Evolutionary conservation across 2,113 vertebrate genomes (phyloP).

Genomic region (Caretta caretta): DNA sequence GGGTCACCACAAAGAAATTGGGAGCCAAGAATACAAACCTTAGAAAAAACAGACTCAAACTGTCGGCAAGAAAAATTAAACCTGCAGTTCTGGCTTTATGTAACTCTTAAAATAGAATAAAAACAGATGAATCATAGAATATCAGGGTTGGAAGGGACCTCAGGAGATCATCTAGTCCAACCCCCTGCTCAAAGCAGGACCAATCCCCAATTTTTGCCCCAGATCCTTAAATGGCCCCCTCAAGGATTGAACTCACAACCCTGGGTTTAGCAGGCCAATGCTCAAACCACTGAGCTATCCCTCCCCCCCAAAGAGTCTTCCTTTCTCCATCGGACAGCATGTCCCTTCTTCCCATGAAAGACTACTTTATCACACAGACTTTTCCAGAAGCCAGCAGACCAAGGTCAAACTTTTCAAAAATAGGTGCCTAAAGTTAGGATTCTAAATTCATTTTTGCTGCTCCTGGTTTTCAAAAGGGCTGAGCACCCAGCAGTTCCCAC

Average conservation of each 20-base stretch:
- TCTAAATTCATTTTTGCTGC: not conserved
- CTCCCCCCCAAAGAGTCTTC: not conserved
- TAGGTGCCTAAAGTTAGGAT: not conserved
- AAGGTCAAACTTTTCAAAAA: constrained; percentile 39
- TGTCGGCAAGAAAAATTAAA: not conserved
- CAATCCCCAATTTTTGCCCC: no score
- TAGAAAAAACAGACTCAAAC: not conserved
- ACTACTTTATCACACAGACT: not conserved
- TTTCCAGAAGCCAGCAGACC: not conserved
- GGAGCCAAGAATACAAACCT: constrained; percentile 9
- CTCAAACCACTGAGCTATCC: no score
- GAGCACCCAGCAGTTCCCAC: not conserved
- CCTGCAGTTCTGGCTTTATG: not conserved
- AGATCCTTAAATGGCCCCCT: no score
- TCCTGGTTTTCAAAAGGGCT: not conserved
- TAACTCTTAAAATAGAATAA: not conserved
- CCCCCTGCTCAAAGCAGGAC: no score
- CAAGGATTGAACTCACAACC: no score
- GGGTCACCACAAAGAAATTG: not conserved
- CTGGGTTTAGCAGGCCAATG: no score
- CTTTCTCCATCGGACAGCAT: not conserved
- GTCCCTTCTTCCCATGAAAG: constrained; percentile 7
- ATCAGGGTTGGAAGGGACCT: no score
- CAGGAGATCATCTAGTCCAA: no score
- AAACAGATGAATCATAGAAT: not conserved